A percentile compares a stretch with the other conserved stretches of the same genome.
Conservation (phyloP, 2,113 vertebrate genomes). For the Labrus mixtus region DNA sequence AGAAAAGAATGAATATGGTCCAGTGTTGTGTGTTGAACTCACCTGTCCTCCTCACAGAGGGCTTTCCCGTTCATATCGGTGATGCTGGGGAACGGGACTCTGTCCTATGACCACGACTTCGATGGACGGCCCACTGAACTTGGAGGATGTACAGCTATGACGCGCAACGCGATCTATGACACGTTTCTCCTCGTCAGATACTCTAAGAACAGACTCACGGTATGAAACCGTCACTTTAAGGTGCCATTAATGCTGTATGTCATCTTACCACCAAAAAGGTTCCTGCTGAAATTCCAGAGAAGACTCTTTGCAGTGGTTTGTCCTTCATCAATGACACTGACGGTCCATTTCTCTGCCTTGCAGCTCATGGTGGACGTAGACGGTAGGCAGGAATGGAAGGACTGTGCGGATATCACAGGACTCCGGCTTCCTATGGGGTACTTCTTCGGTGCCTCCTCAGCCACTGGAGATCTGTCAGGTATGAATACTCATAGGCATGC, state of each 20-base stretch:
- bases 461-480: slow-evolving; percentile 96
- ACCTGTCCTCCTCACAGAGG: slow-evolving; percentile 76
- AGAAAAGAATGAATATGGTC: too few relatives aligned
- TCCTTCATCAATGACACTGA: not conserved
- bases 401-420: slow-evolving; percentile 89
- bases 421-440: slow-evolving; percentile 89
- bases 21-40: not conserved
- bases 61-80: slow-evolving; percentile 91
- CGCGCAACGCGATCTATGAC: slow-evolving; percentile 90
- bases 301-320: not conserved
- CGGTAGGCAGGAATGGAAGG: slow-evolving; percentile 90
- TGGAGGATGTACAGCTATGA: slow-evolving; percentile 90
- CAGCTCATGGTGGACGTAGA: slow-evolving; percentile 92
- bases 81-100: slow-evolving; percentile 95
- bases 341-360: not conserved
- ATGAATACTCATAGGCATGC: not conserved
- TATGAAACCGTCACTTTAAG: slow-evolving; percentile 66
- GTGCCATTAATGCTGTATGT: not conserved
- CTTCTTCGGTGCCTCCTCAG: slow-evolving; percentile 91
- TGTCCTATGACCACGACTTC: slow-evolving; percentile 90
- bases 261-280: not conserved
- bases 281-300: too few relatives aligned
- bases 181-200: slow-evolving; percentile 94
- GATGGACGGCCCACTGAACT: slow-evolving; percentile 91
- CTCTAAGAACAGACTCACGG: slow-evolving; percentile 89